Evolutionary conservation across 2,888 invertebrate genomes (phyloP), one percentile per base, ranked within the genome.

Genomic region (Dysmachus trigonus): DNA sequence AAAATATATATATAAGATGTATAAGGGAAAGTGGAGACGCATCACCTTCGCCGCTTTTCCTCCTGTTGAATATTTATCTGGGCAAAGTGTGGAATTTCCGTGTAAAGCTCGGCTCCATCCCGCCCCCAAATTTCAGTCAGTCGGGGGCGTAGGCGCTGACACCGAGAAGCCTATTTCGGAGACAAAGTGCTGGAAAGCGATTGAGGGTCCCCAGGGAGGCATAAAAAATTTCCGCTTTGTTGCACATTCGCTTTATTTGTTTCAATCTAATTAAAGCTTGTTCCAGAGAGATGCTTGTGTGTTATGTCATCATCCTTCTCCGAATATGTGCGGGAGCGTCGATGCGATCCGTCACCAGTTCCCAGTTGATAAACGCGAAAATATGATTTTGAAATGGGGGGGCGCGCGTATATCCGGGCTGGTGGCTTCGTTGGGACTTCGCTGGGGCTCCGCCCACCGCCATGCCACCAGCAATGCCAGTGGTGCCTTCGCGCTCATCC

Each of bases 211-310:
- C 47, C 47, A 47, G 79, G 79, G 79, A 30, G n/a, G 27, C 51
- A 79, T 79, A 79, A 79, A 79, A 73, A 79, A 79, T 79, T 41
- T 79, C 41, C 30, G 79, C 30, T 79, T 47, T 31, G 79, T 30
- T 79, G 79, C 79, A 79, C 79, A 47, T 79, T 47, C 47, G 15
- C 18, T 79, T 79, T 79, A 76, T 76, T 76, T 35, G 79, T 79
- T 41, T 47, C 27, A 79, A 79, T 79, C 79, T 79, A 79, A 79
- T 79, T 79, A 79, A 79, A 79, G 79, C 47, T 27, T 79, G 79
- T 79, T 79, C n/a, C 10, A 51, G 79, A 51, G 79, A n/a, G 22
- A 79, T 79, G 30, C 31, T 30, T 27, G 47, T 27, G 47, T 27
- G 31, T 79, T 79, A 51, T 79, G 51, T 51, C 79, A 79, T 27